A percentile compares a stretch with the other conserved stretches of the same genome.
phyloP scores from a whole-genome alignment of 2,113 vertebrate genomes.

The Trinectes maculatus region DNA sequence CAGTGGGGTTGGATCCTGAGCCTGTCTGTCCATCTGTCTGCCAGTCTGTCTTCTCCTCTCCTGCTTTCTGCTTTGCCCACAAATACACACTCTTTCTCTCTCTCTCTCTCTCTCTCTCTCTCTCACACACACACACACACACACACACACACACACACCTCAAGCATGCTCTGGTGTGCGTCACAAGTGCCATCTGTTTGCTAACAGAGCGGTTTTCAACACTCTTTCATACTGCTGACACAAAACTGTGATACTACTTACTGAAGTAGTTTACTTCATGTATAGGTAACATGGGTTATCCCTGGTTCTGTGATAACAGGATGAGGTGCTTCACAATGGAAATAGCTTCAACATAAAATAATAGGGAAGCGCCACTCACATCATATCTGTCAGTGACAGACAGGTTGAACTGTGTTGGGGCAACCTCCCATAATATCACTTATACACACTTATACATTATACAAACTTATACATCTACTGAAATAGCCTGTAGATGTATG shows the following conservation, averaged over 20 bases:
- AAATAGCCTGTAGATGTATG: too few species aligned
- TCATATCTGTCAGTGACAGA: not conserved
- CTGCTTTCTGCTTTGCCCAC: conserved; percentile 38
- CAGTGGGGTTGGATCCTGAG: conserved; percentile 64
- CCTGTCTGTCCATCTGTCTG: conserved; percentile 78
- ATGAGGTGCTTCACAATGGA: not conserved
- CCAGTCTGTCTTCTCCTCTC: conserved; percentile 75
- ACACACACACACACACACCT: conserved; percentile 51
- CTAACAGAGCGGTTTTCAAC: conserved; percentile 67
- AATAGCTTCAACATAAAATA: not conserved
- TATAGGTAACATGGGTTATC: not conserved
- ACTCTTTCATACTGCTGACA: conserved; percentile 24
- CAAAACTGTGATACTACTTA: conserved; percentile 19
- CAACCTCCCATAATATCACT: not conserved
- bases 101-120: not conserved
- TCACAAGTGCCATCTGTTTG: conserved; percentile 78
- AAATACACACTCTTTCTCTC: not conserved
- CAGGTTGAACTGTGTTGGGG: too few species aligned
- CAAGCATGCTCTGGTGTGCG: conserved; percentile 66
- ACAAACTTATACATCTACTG: not conserved
- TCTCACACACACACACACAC: conserved; percentile 43
- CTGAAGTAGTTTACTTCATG: not conserved
- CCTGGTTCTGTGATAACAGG: not conserved
- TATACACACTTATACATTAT: too few species aligned
- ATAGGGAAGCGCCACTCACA: not conserved